A percentile compares a stretch with the other conserved stretches of the same genome.
phyloP scores from a whole-genome alignment of 1,140 invertebrate genomes.

The Neodiprion pinetum region DNA sequence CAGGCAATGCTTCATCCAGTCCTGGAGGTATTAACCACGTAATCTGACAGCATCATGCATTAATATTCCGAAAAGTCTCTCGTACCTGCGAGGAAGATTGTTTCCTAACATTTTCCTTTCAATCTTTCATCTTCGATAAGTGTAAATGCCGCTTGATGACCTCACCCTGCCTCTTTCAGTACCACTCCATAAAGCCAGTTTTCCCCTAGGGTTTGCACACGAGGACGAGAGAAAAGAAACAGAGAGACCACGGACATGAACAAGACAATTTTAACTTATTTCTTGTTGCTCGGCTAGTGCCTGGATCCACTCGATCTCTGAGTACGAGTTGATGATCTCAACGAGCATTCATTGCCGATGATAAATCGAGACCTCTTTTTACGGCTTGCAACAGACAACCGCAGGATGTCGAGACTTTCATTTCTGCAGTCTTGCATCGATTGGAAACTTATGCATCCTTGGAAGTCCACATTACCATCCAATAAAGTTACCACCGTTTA shows the following conservation, averaged over 20 bases:
- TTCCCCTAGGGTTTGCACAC: too few species aligned
- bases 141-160: background rate
- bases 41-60: background rate
- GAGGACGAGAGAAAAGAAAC: constrained; percentile 5
- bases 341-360: background rate
- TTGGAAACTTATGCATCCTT: too few species aligned
- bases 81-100: background rate
- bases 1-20: background rate
- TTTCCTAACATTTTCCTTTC: background rate
- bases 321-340: background rate
- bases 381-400: too few species aligned
- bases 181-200: too few species aligned
- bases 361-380: background rate
- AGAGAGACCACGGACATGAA: background rate
- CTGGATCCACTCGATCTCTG: background rate
- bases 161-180: background rate
- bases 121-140: background rate
- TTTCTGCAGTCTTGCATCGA: too few species aligned
- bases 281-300: background rate
- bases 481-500: too few species aligned
- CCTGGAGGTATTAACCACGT: background rate
- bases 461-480: too few species aligned
- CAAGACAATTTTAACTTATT: background rate
- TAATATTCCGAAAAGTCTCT: background rate
- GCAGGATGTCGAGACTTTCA: too few species aligned